Conservation (phyloP, 2,888 invertebrate genomes). For the Copidosoma aretas region DNA sequence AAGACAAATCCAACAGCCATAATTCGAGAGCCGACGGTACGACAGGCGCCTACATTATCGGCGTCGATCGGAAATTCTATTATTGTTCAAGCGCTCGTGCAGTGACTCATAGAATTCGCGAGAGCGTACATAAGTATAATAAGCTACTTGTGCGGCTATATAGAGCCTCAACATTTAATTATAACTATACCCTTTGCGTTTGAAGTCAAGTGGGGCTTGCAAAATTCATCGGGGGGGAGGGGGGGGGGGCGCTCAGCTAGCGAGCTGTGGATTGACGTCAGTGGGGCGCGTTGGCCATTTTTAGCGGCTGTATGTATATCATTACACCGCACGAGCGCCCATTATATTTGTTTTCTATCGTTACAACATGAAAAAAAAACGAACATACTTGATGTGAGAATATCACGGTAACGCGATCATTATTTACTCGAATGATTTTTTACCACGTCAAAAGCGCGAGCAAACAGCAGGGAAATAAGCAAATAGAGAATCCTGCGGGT, state of each 20-base stretch:
- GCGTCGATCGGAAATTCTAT: no score
- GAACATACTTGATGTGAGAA: no score
- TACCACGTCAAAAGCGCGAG: no score
- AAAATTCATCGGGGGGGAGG: slow-evolving; percentile 31
- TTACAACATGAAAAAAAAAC: neutral
- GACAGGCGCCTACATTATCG: no score
- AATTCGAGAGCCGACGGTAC: no score
- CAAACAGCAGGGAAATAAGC: no score
- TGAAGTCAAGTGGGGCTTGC: slow-evolving; percentile 28
- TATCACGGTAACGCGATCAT: no score
- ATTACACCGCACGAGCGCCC: neutral
- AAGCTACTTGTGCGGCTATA: neutral
- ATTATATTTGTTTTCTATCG: neutral
- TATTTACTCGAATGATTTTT: no score
- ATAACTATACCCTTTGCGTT: slow-evolving; percentile 22
- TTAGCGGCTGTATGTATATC: neutral
- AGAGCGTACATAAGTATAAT: no score
- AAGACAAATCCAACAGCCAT: no score
- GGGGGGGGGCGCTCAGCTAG: neutral
- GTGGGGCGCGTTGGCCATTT: neutral
- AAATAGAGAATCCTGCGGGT: no score
- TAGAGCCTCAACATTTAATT: slow-evolving; percentile 8
- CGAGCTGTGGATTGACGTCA: slow-evolving; percentile 26
- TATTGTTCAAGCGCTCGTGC: neutral
- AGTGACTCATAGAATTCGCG: no score